Evolutionary conservation across 2,797 vertebrate species (phyloP).

Genomic region (Periparus ater): DNA sequence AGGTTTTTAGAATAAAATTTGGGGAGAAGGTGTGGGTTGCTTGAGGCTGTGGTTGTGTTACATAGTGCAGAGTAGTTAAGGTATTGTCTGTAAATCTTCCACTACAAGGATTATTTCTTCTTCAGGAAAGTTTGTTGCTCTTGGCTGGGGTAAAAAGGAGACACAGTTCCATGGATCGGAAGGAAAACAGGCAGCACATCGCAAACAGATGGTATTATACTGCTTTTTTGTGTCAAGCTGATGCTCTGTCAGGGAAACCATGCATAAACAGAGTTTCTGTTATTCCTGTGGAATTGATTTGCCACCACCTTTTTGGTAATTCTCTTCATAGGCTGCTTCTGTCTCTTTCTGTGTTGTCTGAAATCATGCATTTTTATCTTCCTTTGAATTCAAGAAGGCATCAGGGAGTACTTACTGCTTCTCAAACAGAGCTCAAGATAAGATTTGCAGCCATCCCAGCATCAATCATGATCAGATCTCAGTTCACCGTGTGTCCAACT

Average conservation of each 20-base stretch:
- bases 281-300: not conserved
- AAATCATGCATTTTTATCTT: not conserved
- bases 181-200: constrained; percentile 90
- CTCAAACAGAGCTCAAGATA: not conserved
- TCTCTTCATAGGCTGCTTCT: not conserved
- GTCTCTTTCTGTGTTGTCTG: not conserved
- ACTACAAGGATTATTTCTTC: not conserved
- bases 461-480: not conserved
- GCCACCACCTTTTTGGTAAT: not conserved
- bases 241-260: not conserved
- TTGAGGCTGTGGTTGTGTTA: not conserved
- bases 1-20: not conserved
- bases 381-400: not conserved
- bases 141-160: constrained; percentile 98
- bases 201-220: constrained; percentile 78
- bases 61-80: not conserved
- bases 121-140: constrained; percentile 90
- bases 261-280: not conserved
- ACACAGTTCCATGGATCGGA: constrained; percentile 97
- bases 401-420: not conserved
- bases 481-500: not conserved
- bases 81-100: not conserved
- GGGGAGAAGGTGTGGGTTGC: not conserved
- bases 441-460: not conserved
- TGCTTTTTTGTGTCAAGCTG: not conserved